phyloP scores from a whole-genome alignment of 1,140 invertebrate species.

The Saxidomus purpurata region DNA sequence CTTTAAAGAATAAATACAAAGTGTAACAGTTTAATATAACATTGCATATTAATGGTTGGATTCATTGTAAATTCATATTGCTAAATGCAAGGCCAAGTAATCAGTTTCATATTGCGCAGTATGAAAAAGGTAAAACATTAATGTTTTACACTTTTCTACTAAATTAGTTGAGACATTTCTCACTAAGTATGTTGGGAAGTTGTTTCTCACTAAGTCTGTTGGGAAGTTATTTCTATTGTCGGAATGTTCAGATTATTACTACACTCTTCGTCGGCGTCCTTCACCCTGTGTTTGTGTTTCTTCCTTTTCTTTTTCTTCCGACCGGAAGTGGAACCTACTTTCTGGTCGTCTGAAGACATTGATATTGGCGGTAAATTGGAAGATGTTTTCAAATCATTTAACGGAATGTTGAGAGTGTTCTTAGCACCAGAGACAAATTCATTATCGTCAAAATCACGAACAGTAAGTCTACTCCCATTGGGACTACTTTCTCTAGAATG shows the following conservation, averaged over 20 bases:
- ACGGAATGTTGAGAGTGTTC: background rate
- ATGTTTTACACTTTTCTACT: too few relatives aligned
- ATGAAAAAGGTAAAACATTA: too few relatives aligned
- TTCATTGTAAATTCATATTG: too few relatives aligned
- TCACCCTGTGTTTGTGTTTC: conserved; percentile 1
- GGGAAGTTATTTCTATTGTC: conserved; percentile 48
- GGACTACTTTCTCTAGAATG: conserved; percentile 49
- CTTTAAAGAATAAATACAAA: too few relatives aligned
- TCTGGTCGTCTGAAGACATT: background rate
- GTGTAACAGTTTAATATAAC: too few relatives aligned
- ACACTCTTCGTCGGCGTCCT: background rate
- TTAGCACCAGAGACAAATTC: conserved; percentile 6
- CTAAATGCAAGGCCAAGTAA: too few relatives aligned
- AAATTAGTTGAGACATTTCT: too few relatives aligned
- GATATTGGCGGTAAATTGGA: background rate
- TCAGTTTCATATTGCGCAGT: too few relatives aligned
- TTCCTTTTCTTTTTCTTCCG: conserved; percentile 28
- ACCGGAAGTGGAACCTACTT: background rate
- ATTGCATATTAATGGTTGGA: too few relatives aligned
- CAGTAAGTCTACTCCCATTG: background rate
- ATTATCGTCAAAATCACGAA: background rate
- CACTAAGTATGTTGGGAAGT: too few relatives aligned
- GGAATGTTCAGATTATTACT: conserved; percentile 30
- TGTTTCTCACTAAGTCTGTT: background rate
- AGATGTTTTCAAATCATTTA: background rate